Conservation (phyloP, 2,113 vertebrate genomes). For the Strix uralensis region DNA sequence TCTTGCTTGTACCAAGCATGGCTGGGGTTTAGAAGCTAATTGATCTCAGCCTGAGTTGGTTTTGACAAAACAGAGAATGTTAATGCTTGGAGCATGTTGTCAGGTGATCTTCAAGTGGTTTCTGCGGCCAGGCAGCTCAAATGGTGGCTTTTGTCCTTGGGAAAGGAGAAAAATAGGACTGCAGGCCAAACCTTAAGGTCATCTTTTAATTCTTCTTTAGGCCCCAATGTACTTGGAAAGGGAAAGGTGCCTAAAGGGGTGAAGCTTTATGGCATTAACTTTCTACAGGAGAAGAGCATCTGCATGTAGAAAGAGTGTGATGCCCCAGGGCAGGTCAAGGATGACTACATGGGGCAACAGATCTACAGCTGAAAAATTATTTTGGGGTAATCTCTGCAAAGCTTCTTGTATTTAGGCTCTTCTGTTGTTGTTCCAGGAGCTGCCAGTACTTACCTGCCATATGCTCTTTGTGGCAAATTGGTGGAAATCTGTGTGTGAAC, state of each 20-base stretch:
- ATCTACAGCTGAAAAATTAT: neutral
- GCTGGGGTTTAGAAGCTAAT: neutral
- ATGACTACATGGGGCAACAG: rapidly evolving
- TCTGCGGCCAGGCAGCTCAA: neutral
- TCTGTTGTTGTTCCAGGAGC: neutral
- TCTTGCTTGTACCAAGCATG: neutral
- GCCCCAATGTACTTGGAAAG: neutral
- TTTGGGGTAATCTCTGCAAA: neutral
- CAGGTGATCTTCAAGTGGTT: neutral
- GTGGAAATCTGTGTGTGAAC: neutral
- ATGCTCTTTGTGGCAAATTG: neutral
- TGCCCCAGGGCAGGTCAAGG: neutral
- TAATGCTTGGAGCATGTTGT: neutral
- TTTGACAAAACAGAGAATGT: neutral
- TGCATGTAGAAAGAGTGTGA: neutral
- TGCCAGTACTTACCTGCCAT: neutral
- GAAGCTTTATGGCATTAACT: neutral
- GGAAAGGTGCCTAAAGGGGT: neutral
- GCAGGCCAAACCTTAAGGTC: neutral
- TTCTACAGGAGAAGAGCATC: neutral
- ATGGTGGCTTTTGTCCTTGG: neutral
- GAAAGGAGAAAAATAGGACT: neutral
- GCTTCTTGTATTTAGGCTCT: neutral
- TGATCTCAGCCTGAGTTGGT: neutral
- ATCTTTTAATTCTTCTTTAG: neutral